Evolutionary conservation across 2,113 vertebrate species (phyloP).

Genomic region (Siniperca chuatsi): DNA sequence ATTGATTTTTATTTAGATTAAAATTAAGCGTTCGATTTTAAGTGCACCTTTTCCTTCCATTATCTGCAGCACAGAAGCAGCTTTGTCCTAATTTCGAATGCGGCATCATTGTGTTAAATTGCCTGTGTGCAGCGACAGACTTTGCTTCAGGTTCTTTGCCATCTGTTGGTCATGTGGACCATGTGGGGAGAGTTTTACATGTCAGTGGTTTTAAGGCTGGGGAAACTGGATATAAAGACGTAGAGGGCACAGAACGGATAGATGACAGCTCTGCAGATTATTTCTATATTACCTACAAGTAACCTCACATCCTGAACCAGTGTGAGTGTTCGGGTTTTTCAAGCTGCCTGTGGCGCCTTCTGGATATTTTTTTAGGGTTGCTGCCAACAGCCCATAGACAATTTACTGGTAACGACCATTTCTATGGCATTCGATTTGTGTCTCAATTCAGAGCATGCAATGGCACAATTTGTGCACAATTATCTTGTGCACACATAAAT

Average conservation of each 20-base stretch:
- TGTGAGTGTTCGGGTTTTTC: neutral
- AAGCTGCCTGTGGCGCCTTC: neutral
- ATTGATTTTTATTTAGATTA: constrained; percentile 42
- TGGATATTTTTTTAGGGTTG: neutral
- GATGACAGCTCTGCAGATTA: constrained; percentile 10
- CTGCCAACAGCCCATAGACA: neutral
- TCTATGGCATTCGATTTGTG: neutral
- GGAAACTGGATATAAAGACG: constrained; percentile 14
- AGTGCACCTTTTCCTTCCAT: neutral
- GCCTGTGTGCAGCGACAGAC: constrained; percentile 49
- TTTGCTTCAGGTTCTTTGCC: constrained; percentile 66
- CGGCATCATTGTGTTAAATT: constrained; percentile 44
- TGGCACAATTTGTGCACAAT: too few species aligned
- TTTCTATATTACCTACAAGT: neutral
- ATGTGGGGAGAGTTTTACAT: constrained; percentile 51
- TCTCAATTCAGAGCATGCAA: neutral
- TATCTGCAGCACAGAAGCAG: constrained; percentile 12
- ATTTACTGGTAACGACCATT: neutral
- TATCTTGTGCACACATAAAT: neutral
- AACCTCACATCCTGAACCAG: neutral
- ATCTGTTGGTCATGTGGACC: constrained; percentile 59
- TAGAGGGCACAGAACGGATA: constrained; percentile 11
- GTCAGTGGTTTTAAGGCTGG: constrained; percentile 49
- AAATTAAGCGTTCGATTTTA: constrained; percentile 7
- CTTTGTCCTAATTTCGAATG: constrained; percentile 36